Evolutionary conservation across 2,113 vertebrate species (phyloP), one percentile per base, ranked within the genome.

Genomic region (Archilochus colubris): DNA sequence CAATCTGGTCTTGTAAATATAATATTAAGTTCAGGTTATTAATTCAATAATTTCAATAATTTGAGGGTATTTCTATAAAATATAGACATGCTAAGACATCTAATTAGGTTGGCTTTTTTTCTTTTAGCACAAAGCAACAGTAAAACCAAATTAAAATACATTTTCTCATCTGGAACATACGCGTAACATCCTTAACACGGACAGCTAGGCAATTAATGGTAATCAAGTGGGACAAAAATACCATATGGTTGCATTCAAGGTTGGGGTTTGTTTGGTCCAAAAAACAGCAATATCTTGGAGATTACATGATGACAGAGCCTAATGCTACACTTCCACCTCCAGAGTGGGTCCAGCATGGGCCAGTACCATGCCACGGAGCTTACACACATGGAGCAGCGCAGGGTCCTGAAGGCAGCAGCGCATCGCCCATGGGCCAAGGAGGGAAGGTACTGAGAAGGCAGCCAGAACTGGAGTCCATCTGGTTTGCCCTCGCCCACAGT

Each of bases 371-470:
- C n/a, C 33, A 10, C 0, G 1, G 15, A 66, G 43, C 20, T 57
- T 2, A 59, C 36, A 70, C 5, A 6, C 23, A 24, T 1, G 1
- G 38, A 85, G 6, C 40, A 83, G 73, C 48, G 28, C 28, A 19
- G 0, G 0, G 25, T 22, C 27, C 72, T 13, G 1, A 30, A 69
- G 50, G n/a, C 67, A 86, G 23, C n/a, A 40, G 18, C 0, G 0
- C 28, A 23, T 0, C 6, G 1, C 27, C n/a, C 4, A 0, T 8
- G 30, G 15, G 17, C 17, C n/a, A 27, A 40, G 48, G 24, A 77
- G 11, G 6, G 30, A 74, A 40, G 0, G 3, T 7, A 54, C 9
- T 4, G 24, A 61, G 23, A 58, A 69, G 0, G 3, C 40, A 79
- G 27, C 16, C 43, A 74, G 13, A 78, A 55, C 24, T n/a, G 3